Conservation (phyloP, 2,888 invertebrate species). For the Macrosiphum euphorbiae region DNA sequence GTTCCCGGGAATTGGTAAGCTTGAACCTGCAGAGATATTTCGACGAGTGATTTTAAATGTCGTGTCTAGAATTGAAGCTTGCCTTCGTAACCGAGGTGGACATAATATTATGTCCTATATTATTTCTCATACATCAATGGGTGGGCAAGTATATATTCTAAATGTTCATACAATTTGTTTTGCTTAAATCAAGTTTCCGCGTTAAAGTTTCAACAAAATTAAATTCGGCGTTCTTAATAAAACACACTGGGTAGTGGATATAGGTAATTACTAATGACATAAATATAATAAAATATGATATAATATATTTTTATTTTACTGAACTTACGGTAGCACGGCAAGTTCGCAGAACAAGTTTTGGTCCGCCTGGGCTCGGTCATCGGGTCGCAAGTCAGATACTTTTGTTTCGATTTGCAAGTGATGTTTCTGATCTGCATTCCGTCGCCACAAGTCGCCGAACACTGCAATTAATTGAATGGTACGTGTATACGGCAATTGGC, state of each 20-base stretch:
- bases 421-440: constrained; percentile 87
- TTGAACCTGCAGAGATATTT: no score
- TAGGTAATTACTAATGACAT: background rate
- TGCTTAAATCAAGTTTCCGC: background rate
- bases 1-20: no score
- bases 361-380: constrained; percentile 78
- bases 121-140: no score
- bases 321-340: constrained; percentile 75
- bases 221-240: background rate
- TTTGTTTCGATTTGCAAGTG: constrained; percentile 75
- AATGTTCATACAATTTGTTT: no score
- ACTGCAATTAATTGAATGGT: constrained; percentile 73
- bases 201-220: background rate
- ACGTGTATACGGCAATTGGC: background rate
- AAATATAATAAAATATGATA: background rate
- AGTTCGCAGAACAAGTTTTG: constrained; percentile 81
- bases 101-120: no score
- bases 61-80: no score
- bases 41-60: no score
- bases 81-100: no score
- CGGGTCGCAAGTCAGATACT: constrained; percentile 76
- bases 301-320: background rate
- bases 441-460: constrained; percentile 93
- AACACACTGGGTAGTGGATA: background rate
- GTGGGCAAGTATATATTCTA: no score